Evolutionary conservation across 2,797 vertebrate species (phyloP), one percentile per base, ranked within the genome.

Genomic region (Molothrus aeneus): DNA sequence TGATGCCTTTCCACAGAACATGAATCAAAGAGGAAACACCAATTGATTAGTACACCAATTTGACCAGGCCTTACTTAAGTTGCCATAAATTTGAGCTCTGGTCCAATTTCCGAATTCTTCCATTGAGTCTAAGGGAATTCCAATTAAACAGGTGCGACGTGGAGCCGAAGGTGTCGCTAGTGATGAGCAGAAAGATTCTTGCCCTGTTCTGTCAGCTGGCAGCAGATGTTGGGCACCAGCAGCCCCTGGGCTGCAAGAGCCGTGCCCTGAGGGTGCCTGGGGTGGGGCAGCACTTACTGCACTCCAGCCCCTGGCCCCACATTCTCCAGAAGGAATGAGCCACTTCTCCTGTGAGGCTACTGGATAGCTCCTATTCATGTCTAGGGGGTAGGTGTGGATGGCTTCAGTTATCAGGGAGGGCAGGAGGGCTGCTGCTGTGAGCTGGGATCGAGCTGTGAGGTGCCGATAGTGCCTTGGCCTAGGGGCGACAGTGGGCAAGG

Each of bases 1-100:
- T 56, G 69, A 24, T 72, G 72, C 6, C 13, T 4, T 7, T 73
- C 31, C 18, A 26, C 13, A 43, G 32, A 79, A 53, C 16, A 7
- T 0, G 2, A 48, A 17, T 36, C 0, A 0, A 32, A 61, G 70
- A 47, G 31, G 17, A 19, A 53, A 53, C 51, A 31, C 29, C 7
- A 19, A 20, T 31, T 53, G 17, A 31, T 53, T 13, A 31, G 51
- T 19, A 31, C 51, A 31, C 51, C 29, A 31, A 31, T 19, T 31
- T 31, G 29, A 53, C 51, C 17, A 31, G 51, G 51, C 11, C 51
- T 53, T 31, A 6, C 29, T 53, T 31, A 8, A 31, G 51, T 8
- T 31, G 51, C 51, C 51, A 31, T 53, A 53, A 53, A 31, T 31
- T 31, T 31, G 51, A 53, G 51, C 51, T 53, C 18, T 13, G 29